phyloP scores from a whole-genome alignment of 2,113 vertebrate genomes.

The Muntiacus muntjak region DNA sequence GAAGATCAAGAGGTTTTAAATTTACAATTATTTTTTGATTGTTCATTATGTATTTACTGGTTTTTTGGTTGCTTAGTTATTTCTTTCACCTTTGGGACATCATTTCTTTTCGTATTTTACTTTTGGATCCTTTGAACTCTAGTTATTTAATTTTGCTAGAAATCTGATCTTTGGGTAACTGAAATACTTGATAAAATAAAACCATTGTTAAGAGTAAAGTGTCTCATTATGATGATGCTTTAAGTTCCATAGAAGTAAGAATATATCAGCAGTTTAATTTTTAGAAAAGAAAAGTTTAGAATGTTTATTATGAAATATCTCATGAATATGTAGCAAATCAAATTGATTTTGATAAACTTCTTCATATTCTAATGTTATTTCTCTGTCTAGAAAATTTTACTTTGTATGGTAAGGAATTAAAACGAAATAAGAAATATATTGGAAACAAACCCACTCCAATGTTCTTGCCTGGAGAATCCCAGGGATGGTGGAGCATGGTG shows the following conservation, averaged over 20 bases:
- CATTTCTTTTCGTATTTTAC: background rate
- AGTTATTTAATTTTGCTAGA: background rate
- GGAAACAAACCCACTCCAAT: background rate
- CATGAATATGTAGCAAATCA: constrained; percentile 76
- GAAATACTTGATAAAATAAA: background rate
- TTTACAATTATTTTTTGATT: background rate
- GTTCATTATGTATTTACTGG: background rate
- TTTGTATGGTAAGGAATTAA: constrained; percentile 62
- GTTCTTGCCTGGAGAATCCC: too few species aligned
- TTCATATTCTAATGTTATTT: constrained; percentile 67
- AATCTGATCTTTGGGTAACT: background rate
- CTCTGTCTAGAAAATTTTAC: constrained; percentile 72
- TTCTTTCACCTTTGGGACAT: background rate
- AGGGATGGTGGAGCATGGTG: too few species aligned
- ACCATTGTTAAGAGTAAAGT: background rate
- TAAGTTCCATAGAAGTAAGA: background rate
- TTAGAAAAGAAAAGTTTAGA: constrained; percentile 38
- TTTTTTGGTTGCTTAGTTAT: background rate
- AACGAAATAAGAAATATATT: constrained; percentile 31
- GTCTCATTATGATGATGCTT: background rate
- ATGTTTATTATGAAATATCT: constrained; percentile 65
- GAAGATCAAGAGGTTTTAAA: background rate
- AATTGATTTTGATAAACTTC: constrained; percentile 66
- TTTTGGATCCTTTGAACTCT: background rate
- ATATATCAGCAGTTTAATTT: constrained; percentile 64